A percentile compares a stretch with the other conserved stretches of the same genome.
Conservation (phyloP, 2,113 vertebrate species). For the Alectura lathami region DNA sequence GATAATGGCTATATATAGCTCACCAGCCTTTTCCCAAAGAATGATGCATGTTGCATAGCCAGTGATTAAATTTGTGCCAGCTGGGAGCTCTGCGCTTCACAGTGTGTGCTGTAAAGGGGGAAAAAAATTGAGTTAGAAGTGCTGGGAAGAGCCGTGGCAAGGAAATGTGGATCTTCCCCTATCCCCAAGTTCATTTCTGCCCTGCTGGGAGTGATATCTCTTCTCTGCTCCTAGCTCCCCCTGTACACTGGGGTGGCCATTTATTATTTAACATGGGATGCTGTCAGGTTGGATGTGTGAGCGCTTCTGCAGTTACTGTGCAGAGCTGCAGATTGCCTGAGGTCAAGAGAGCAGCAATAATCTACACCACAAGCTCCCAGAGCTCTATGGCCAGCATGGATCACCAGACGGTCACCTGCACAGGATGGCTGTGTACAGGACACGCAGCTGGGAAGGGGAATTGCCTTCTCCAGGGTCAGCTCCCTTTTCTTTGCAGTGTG, state of each 20-base stretch:
- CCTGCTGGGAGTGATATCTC: background rate
- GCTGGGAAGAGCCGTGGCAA: background rate
- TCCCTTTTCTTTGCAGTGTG: background rate
- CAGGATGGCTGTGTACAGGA: background rate
- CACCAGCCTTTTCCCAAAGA: background rate
- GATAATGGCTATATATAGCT: background rate
- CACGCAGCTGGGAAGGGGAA: rapidly evolving
- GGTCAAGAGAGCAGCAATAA: background rate
- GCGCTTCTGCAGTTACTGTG: background rate
- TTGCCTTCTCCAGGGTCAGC: background rate
- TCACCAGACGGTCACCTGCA: background rate
- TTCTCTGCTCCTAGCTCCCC: background rate
- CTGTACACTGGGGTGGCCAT: background rate
- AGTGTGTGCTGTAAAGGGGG: background rate
- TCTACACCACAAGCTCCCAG: background rate
- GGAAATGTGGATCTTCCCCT: background rate
- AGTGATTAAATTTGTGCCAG: background rate
- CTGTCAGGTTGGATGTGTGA: rapidly evolving
- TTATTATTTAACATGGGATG: background rate
- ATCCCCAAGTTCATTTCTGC: background rate
- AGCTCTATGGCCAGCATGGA: background rate
- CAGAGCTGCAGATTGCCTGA: background rate
- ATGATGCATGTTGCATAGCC: background rate
- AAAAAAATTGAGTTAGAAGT: background rate
- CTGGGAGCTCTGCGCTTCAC: background rate